Percentiles rank a stretch among this genome's conserved stretches.
phyloP scores from a whole-genome alignment of 2,888 invertebrate genomes.

The Elaeidobius kamerunicus region DNA sequence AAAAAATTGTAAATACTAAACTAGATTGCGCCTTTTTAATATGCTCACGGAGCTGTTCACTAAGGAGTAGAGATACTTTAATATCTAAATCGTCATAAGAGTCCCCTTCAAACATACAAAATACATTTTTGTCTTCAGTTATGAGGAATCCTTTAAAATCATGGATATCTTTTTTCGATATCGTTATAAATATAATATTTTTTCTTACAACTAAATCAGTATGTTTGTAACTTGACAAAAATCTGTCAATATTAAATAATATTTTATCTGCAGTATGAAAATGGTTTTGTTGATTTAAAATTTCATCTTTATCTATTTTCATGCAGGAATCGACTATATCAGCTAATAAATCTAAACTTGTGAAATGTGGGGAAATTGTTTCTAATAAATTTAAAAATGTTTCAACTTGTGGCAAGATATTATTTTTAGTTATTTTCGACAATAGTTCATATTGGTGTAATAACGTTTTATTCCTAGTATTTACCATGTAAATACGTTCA shows the following conservation, averaged over 20 bases:
- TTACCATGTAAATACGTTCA: no score
- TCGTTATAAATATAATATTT: conserved; percentile 19
- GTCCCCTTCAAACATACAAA: conserved; percentile 3
- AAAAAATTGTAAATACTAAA: conserved; percentile 33
- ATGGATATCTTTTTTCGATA: conserved; percentile 12
- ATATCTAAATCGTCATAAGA: conserved; percentile 5
- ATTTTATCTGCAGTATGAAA: conserved; percentile 22
- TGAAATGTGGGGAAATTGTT: background rate
- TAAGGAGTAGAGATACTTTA: conserved; percentile 28
- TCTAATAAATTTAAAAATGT: background rate
- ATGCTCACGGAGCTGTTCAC: conserved; percentile 30
- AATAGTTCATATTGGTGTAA: no score
- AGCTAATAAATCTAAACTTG: background rate
- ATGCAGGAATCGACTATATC: conserved; percentile 4
- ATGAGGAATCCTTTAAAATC: conserved; percentile 16
- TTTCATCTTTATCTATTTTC: conserved; percentile 9
- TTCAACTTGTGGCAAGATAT: background rate
- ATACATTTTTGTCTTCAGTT: conserved; percentile 6
- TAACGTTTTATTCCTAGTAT: no score
- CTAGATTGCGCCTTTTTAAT: conserved; percentile 24
- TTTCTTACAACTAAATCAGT: conserved; percentile 1
- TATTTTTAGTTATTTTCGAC: no score
- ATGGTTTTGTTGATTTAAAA: conserved; percentile 11
- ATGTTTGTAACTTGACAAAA: conserved; percentile 10
- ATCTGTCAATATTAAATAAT: conserved; percentile 18